Base-by-base conservation (phyloP, 2,888 invertebrate genomes). In the Drosophila borealis region DNA sequence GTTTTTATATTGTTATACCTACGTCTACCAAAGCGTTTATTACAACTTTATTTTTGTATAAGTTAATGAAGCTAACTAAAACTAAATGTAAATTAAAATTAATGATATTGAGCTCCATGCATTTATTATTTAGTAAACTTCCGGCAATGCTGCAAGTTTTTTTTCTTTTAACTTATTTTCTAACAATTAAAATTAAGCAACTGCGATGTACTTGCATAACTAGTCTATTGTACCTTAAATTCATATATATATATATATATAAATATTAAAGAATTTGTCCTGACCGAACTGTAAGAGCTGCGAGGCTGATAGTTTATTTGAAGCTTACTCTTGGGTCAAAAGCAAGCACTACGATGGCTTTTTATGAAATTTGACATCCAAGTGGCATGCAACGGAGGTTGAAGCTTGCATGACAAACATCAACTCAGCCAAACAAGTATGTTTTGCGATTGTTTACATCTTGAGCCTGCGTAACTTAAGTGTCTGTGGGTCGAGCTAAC, bases 1-100 rank as follows among this genome's bases (percentile, higher is more conserved):
- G 29, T 44, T 57, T 61, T 21, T 51, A 4, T 41, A 49, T 72
- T 45, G 53, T 48, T 36, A 11, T 33, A 33, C 6, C 33, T 55
- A 57, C 68, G 39, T 45, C 54, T 59, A 76, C 79, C 80, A 81
- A 81, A 81, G 73, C 65, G 64, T 67, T 66, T 55, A 81, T 70
- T 72, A 70, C 62, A 74, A 74, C 39, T 54, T 55, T 57, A 56
- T 44, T 62, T 53, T 59, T 46, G 45, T n/a, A 57, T 56, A 59
- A 53, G 34, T 51, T 54, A 34, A 13, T n/a, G 6, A 29, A 57
- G n/a, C 48, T 55, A 36, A 36, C 36, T 36, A 13, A 36, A 36
- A 36, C 29, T 45, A 49, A 19, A 33, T 13, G 19, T 57, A 51
- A 68, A 42, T 66, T 45, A 49, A 25, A 41, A 19, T 29, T 59